Evolutionary conservation across 2,113 vertebrate species (phyloP), one percentile per base, ranked within the genome.

Genomic region (Periophthalmus modestus): DNA sequence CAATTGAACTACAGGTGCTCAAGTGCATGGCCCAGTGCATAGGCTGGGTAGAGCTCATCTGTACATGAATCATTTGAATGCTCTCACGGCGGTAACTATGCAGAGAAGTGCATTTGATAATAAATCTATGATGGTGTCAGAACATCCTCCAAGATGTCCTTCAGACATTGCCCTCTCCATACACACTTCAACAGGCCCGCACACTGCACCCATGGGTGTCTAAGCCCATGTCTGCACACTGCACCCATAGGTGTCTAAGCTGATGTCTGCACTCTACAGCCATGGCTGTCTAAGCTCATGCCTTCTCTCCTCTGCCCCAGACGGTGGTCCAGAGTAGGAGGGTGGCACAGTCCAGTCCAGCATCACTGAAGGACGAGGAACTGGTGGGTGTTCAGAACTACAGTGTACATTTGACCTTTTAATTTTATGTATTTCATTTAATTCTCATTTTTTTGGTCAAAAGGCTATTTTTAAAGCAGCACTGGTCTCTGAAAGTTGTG

Each of bases 271-370:
- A 28, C 3, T 28, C 28, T 28, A 3, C 28, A 28, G 28, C 3
- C 28, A 28, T 28, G 28, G 28, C 2, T 28, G 2, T 28, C 28
- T 28, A 28, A 28, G 28, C 28, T 28, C 28, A 28, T 28, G 28
- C 10, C 5, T 9, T 73, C 54, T 79, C n/a, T 55, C n/a, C 3
- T 81, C 19, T 83, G 39, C 71, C 77, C 14, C 82, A 99, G 97
- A 95, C 97, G 33, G 93, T 99, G 94, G 95, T 98, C 67, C 97
- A 97, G 92, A 97, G 96, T 79, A 95, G 97, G 88, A 99, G 99
- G 85, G 96, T 96, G 87, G 94, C 95, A 67, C 96, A 97, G 68
- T 94, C 95, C 77, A 96, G 95, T 23, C 92, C 96, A 46, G 95
- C 96, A 34, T 98, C 97, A 81, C 94, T 98, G 76, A 99, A 97